Evolutionary conservation across 2,888 invertebrate species (phyloP).

Genomic region (Apoda limacodes): DNA sequence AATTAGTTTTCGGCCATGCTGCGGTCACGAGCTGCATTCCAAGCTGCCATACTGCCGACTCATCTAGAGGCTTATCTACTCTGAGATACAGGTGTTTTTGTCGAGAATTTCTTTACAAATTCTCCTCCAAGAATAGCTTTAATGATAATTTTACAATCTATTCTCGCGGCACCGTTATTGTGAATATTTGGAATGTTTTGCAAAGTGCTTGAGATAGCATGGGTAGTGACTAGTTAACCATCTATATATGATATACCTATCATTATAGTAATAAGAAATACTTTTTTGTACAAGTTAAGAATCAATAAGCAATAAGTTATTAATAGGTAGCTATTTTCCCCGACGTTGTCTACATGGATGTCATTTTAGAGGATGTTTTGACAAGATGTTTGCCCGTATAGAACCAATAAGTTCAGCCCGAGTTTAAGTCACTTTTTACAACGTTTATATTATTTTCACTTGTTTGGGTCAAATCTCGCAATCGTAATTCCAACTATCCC

Average conservation of each 20-base stretch:
- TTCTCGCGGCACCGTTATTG: conserved; percentile 25
- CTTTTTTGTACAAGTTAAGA: too few species aligned
- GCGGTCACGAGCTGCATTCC: conserved; percentile 54
- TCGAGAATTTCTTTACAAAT: conserved; percentile 38
- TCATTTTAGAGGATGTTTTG: too few species aligned
- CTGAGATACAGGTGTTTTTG: conserved; percentile 45
- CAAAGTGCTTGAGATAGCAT: conserved; percentile 5
- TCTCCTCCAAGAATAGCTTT: conserved; percentile 27
- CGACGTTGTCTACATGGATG: too few species aligned
- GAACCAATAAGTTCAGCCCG: too few species aligned
- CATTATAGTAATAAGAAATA: too few species aligned
- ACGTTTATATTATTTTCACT: too few species aligned
- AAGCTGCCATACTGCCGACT: conserved; percentile 36
- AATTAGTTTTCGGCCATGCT: conserved; percentile 50
- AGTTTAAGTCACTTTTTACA: too few species aligned
- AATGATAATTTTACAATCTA: conserved; percentile 23
- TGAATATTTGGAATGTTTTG: conserved; percentile 17
- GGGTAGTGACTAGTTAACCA: conserved; percentile 1
- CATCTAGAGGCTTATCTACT: conserved; percentile 40
- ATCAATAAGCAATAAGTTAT: too few species aligned
- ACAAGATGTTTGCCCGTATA: too few species aligned
- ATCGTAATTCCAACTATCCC: too few species aligned
- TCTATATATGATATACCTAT: conserved; percentile 2
- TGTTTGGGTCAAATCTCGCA: too few species aligned
- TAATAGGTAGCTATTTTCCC: too few species aligned